Conservation (phyloP, 2,113 vertebrate species). For the Pelecanoides urinatrix region DNA sequence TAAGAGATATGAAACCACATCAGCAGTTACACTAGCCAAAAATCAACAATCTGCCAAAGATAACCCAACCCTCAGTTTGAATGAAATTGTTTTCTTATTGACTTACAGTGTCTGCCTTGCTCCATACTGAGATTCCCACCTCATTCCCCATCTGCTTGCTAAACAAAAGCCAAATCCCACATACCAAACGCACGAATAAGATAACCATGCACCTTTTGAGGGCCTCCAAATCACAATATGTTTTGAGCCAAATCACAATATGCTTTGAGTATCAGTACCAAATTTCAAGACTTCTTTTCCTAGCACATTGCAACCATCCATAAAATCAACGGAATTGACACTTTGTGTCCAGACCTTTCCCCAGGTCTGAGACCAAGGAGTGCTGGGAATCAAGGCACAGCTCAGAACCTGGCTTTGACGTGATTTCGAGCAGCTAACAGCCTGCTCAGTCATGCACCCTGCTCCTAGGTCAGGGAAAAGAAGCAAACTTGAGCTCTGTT, state of each 20-base stretch:
- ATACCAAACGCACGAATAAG: neutral
- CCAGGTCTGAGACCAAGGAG: neutral
- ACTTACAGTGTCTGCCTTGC: neutral
- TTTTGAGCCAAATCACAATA: neutral
- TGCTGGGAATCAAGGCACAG: neutral
- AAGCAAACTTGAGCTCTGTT: neutral
- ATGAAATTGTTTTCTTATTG: neutral
- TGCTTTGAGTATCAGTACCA: neutral
- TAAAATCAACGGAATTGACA: neutral
- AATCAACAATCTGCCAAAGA: neutral
- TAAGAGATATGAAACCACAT: conserved; percentile 66
- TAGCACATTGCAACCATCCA: neutral
- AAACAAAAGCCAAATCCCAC: neutral
- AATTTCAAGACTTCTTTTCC: neutral
- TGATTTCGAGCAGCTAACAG: neutral
- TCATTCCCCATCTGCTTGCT: neutral
- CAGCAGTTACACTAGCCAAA: conserved; percentile 15
- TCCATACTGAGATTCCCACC: neutral
- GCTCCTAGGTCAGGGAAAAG: neutral
- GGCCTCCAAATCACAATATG: neutral
- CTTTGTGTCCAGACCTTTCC: neutral
- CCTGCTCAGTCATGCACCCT: neutral
- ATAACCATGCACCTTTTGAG: neutral
- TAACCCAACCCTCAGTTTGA: neutral
- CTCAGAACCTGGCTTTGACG: neutral